A percentile compares a stretch with the other conserved stretches of the same genome.
These are phyloP conservation scores for Drosophila nasuta DNA, from an alignment of 1,140 invertebrate genomes.

Conservation along the genomic window DNA sequence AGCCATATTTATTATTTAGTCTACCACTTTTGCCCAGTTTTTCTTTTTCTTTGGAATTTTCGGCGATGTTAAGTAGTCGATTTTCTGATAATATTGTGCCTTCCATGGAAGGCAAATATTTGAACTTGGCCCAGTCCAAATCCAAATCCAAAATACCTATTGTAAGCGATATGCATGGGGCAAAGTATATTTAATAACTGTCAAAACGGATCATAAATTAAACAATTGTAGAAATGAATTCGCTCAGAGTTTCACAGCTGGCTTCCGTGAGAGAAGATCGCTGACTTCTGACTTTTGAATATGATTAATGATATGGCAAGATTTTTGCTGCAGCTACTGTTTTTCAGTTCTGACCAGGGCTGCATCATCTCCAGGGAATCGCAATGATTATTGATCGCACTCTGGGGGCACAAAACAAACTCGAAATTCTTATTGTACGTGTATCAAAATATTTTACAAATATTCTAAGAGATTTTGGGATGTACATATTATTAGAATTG, in stretches of 20 bases:
- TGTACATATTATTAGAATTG: neutral
- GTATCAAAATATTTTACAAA: slow-evolving; percentile 50
- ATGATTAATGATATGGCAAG: slow-evolving; percentile 69
- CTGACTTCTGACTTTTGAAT: slow-evolving; percentile 41
- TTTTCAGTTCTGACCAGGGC: slow-evolving; percentile 5
- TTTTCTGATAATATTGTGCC: slow-evolving; percentile 74
- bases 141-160: slow-evolving; percentile 12
- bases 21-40: slow-evolving; percentile 46
- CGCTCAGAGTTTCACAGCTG: slow-evolving; percentile 46
- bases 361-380: slow-evolving; percentile 30
- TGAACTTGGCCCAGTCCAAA: slow-evolving; percentile 58
- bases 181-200: slow-evolving; percentile 39
- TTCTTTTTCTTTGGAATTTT: slow-evolving; percentile 67
- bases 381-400: slow-evolving; percentile 49
- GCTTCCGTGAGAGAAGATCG: slow-evolving; percentile 67
- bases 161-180: slow-evolving; percentile 63
- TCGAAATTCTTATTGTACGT: neutral
- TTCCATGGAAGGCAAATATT: slow-evolving; percentile 59
- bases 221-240: slow-evolving; percentile 12
- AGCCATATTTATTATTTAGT: slow-evolving; percentile 52
- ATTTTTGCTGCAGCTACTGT: slow-evolving; percentile 63
- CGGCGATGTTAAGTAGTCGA: slow-evolving; percentile 79
- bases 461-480: slow-evolving; percentile 43
- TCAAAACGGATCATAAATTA: slow-evolving; percentile 79
- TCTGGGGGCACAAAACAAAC: slow-evolving; percentile 36